These are phyloP conservation scores for Acipenser oxyrinchus DNA, from an alignment of 2,797 vertebrate species.

Conservation along the genomic window DNA sequence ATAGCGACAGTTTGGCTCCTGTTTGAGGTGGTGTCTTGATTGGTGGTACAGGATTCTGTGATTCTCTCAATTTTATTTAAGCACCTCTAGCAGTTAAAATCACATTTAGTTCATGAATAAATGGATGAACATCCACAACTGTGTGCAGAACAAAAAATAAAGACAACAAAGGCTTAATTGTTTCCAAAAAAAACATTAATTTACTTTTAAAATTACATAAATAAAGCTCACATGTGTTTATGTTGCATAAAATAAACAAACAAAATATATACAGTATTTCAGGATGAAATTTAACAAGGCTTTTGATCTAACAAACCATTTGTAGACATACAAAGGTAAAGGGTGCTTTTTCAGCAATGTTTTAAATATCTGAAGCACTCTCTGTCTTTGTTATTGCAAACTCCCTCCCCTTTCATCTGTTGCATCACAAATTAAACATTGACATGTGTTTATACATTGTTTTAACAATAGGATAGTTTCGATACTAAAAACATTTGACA, in stretches of 20 bases:
- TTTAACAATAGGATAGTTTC: too few species aligned
- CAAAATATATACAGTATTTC: conserved; percentile 45
- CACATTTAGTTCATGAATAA: not conserved
- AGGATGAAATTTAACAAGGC: not conserved
- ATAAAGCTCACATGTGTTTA: conserved; percentile 60
- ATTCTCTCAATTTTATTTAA: too few species aligned
- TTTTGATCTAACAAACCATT: not conserved
- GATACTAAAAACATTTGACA: too few species aligned
- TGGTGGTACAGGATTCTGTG: too few species aligned
- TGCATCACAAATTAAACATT: not conserved
- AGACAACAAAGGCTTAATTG: conserved; percentile 8
- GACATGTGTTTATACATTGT: too few species aligned
- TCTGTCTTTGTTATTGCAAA: conserved; percentile 19
- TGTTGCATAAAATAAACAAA: conserved; percentile 53
- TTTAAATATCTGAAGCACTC: conserved; percentile 33
- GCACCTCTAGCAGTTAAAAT: too few species aligned
- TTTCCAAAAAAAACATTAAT: conserved; percentile 40
- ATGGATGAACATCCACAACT: not conserved
- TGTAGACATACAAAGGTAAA: not conserved
- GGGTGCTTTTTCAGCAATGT: conserved; percentile 19
- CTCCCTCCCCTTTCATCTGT: not conserved
- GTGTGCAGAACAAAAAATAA: not conserved
- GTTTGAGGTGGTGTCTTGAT: too few species aligned
- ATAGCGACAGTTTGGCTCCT: too few species aligned
- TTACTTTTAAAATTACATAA: conserved; percentile 77